Percentiles rank a stretch among this genome's conserved stretches.
Conservation (phyloP, 2,888 invertebrate genomes). For the Parnassius orleans region DNA sequence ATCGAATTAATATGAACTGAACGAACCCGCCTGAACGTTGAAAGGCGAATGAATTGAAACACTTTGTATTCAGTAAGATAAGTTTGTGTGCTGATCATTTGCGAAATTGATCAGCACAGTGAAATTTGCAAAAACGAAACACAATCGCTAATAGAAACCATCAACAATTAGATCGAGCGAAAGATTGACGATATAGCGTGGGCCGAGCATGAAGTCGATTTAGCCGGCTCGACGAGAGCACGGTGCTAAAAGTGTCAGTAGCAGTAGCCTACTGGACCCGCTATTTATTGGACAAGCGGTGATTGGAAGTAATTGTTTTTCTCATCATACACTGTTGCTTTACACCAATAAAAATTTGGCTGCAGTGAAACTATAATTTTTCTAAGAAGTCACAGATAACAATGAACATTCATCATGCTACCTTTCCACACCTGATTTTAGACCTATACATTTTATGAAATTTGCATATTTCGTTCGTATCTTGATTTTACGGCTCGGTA, state of each 20-base stretch:
- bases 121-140: not conserved
- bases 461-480: no score
- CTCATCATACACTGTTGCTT: no score
- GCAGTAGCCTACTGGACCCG: slow-evolving; percentile 1
- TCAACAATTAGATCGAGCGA: slow-evolving; percentile 27
- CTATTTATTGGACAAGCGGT: not conserved
- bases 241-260: slow-evolving; percentile 26
- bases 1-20: not conserved
- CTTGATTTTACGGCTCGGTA: no score
- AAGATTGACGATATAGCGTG: slow-evolving; percentile 39
- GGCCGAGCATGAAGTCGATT: slow-evolving; percentile 38
- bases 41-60: not conserved
- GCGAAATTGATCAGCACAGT: not conserved
- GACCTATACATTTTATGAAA: no score
- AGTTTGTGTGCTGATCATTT: no score
- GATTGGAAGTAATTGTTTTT: not conserved
- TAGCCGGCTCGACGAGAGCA: slow-evolving; percentile 41
- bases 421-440: no score
- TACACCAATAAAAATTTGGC: no score
- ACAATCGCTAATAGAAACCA: slow-evolving; percentile 3
- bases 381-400: no score
- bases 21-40: not conserved
- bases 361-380: no score
- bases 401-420: no score
- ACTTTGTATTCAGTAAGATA: not conserved